phyloP scores from a whole-genome alignment of 2,797 vertebrate genomes.

The Selene dorsalis region DNA sequence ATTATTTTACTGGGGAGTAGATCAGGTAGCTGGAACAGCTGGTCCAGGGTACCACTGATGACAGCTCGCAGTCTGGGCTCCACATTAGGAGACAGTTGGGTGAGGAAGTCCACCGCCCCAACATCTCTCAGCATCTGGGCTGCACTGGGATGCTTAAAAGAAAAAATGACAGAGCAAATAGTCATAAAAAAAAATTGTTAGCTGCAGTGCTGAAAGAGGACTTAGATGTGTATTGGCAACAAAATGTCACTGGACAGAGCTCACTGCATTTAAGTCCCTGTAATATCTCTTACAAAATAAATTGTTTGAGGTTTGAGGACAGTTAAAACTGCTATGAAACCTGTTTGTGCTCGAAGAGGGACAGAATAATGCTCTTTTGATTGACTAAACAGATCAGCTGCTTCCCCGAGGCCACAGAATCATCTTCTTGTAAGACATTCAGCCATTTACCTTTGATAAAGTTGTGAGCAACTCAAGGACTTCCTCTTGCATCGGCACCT shows the following conservation, averaged over 20 bases:
- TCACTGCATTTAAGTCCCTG: background rate
- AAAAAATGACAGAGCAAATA: slow-evolving; percentile 44
- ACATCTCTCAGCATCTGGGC: slow-evolving; percentile 91
- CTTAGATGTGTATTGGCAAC: background rate
- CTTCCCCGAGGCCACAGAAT: background rate
- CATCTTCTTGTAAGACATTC: background rate
- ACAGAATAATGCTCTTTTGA: background rate
- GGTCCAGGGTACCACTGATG: slow-evolving; percentile 93
- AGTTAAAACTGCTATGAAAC: background rate
- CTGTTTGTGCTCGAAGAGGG: background rate
- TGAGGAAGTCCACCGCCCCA: slow-evolving; percentile 94
- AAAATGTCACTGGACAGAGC: background rate
- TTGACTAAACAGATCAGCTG: background rate
- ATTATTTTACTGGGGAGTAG: slow-evolving; percentile 74
- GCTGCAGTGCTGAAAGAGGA: background rate
- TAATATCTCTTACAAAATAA: background rate
- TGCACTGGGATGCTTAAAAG: slow-evolving; percentile 88
- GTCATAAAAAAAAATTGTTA: slow-evolving; percentile 1
- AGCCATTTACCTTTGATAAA: slow-evolving; percentile 87
- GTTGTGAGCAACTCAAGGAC: slow-evolving; percentile 86
- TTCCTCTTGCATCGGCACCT: slow-evolving; percentile 90
- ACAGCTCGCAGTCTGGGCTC: slow-evolving; percentile 88
- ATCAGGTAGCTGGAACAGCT: slow-evolving; percentile 91
- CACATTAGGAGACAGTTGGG: slow-evolving; percentile 90
- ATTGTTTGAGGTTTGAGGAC: background rate